These are phyloP conservation scores for Acrocephalus scirpaceus DNA, from an alignment of 2,797 vertebrate genomes.

Conservation along the genomic window DNA sequence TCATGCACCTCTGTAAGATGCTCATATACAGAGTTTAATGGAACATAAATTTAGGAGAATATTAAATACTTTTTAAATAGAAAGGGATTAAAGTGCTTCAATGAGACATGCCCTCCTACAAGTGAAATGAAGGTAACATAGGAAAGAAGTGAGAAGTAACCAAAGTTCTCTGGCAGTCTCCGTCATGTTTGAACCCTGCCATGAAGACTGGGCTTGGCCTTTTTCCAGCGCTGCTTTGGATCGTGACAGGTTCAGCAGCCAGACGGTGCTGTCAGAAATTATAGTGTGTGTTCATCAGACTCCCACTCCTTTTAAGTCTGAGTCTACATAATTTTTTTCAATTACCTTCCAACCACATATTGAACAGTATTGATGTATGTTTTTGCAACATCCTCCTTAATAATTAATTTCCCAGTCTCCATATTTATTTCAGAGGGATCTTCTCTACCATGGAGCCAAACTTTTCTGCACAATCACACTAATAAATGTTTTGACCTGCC, in stretches of 20 bases:
- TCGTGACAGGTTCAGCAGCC: not conserved
- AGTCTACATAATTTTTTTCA: conserved; percentile 55
- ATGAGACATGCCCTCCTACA: not conserved
- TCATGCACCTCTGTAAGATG: not conserved
- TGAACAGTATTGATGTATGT: conserved; percentile 45
- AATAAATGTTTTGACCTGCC: conserved; percentile 5
- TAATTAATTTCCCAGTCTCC: conserved; percentile 60
- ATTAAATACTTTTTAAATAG: not conserved
- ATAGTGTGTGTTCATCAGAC: not conserved
- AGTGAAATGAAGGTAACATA: not conserved
- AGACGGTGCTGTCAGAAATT: conserved; percentile 27
- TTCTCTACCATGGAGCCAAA: conserved; percentile 49
- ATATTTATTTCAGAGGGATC: conserved; percentile 20
- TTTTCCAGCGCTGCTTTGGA: not conserved
- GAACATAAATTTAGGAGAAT: not conserved
- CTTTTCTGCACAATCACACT: not conserved
- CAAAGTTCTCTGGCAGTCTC: not conserved
- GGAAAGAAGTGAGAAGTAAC: not conserved
- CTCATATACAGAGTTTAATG: not conserved
- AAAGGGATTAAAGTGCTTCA: not conserved
- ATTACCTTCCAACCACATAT: conserved; percentile 65
- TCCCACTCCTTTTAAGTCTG: conserved; percentile 57
- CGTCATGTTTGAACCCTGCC: not conserved
- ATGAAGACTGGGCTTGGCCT: not conserved
- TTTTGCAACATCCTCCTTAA: conserved; percentile 65